Conservation (phyloP, 2,113 vertebrate species). For the Emydura subglobosa region DNA sequence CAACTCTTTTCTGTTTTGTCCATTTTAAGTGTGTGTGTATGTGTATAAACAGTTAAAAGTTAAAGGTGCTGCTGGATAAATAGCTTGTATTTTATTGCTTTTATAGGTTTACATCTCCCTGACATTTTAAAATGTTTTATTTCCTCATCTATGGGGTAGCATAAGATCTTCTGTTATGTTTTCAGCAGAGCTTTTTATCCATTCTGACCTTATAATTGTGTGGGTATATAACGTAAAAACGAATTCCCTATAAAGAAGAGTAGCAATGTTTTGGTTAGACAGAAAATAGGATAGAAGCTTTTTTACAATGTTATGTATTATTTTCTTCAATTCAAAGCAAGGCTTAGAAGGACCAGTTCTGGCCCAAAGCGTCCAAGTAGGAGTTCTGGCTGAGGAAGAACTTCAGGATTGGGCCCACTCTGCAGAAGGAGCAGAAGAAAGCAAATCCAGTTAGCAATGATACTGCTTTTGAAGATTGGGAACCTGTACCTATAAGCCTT, state of each 20-base stretch:
- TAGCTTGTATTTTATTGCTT: neutral
- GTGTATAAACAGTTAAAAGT: neutral
- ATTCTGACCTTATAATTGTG: neutral
- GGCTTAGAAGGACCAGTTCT: neutral
- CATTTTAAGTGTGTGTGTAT: neutral
- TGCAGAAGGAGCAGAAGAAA: neutral
- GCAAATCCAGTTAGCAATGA: neutral
- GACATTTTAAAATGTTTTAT: neutral
- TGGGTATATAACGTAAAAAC: neutral
- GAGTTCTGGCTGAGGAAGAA: neutral
- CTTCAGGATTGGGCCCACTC: neutral
- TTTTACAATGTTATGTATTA: neutral
- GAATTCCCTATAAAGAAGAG: neutral
- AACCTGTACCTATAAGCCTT: neutral
- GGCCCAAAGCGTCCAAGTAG: neutral
- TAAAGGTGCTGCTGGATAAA: neutral
- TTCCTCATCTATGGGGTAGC: neutral
- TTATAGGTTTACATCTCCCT: neutral
- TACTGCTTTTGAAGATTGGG: neutral
- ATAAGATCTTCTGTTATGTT: neutral
- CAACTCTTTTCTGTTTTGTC: neutral
- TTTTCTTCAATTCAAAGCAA: neutral
- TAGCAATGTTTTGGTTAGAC: neutral
- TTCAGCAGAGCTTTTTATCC: neutral
- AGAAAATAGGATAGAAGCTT: neutral